Evolutionary conservation across 2,113 vertebrate species (phyloP), one percentile per base, ranked within the genome.

Genomic region (Xiphophorus hellerii): DNA sequence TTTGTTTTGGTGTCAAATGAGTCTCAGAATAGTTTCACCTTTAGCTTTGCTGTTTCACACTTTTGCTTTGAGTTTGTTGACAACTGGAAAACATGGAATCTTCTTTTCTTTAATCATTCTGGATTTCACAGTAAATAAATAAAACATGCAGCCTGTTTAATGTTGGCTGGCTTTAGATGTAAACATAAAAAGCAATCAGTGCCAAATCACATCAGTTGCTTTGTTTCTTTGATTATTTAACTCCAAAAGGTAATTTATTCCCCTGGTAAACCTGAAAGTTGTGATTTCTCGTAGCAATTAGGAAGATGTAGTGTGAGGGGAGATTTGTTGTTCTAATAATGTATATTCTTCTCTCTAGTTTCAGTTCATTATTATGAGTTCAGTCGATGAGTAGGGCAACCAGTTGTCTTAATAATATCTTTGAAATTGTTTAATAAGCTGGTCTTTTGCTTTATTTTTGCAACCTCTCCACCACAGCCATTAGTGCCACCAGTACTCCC

Each of bases 381-480:
- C 31, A 76, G 65, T 10, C 74, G 42, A 73, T 68, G 65, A 81
- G 68, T 72, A 76, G 84, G 75, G 62, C 73, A 73, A 78, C 83
- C 76, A 4, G n/a, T 48, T 1, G 62, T 64, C 65, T 73, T 63
- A 62, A 69, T 62, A 85, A 82, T 86, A 81, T 81, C 73, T 80
- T 48, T 67, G 71, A 87, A 88, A 85, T 84, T 33, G 69, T 74
- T 81, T 74, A 63, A 79, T 81, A 83, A 72, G 83, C 70, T 71
- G 69, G 63, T 66, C 76, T 87, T 76, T 88, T 44, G 69, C 74
- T 83, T 82, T 85, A 69, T 86, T 81, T 87, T 66, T 77, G 62
- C 42, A 33, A 60, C 82, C 80, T 84, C 88, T 84, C 51, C 51
- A 7, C 3, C 22, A n/a, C 51, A 60, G 54, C 84, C 73, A 85